A percentile compares a stretch with the other conserved stretches of the same genome.
Conservation (phyloP, 2,888 invertebrate species). For the Synanthedon tipuliformis region DNA sequence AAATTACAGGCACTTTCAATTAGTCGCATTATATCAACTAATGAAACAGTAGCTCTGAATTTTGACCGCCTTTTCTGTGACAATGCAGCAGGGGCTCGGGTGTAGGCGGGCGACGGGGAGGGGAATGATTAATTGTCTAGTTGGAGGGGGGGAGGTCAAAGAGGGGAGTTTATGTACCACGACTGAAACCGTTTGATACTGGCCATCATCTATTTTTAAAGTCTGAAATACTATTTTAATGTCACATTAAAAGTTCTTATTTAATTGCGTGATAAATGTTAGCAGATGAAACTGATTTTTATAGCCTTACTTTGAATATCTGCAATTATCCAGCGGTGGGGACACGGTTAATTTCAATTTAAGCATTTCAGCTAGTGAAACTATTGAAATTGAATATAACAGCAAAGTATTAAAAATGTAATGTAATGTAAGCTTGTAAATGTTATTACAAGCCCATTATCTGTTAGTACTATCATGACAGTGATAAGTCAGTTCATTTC, state of each 20-base stretch:
- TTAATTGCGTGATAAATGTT: too few species aligned
- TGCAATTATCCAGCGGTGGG: too few species aligned
- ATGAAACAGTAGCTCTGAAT: constrained; percentile 17
- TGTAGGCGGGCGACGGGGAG: constrained; percentile 7
- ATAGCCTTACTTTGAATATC: too few species aligned
- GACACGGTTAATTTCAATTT: too few species aligned
- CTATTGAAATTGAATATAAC: too few species aligned
- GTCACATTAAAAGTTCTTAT: not conserved
- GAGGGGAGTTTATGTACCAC: constrained; percentile 6
- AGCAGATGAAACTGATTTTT: too few species aligned
- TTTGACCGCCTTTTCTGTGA: constrained; percentile 22
- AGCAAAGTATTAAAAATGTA: too few species aligned
- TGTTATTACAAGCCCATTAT: too few species aligned
- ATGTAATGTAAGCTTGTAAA: too few species aligned
- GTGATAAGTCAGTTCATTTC: too few species aligned
- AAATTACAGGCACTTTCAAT: not conserved
- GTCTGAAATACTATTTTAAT: not conserved
- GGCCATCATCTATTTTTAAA: constrained; percentile 1
- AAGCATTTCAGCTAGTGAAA: too few species aligned
- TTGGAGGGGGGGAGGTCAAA: constrained; percentile 7
- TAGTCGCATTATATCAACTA: constrained; percentile 4
- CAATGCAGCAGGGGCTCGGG: constrained; percentile 13
- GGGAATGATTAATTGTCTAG: constrained; percentile 25
- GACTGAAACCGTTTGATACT: constrained; percentile 3
- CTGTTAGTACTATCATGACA: too few species aligned